Conservation (phyloP, 2,113 vertebrate species). For the Hyperopisus bebe region DNA sequence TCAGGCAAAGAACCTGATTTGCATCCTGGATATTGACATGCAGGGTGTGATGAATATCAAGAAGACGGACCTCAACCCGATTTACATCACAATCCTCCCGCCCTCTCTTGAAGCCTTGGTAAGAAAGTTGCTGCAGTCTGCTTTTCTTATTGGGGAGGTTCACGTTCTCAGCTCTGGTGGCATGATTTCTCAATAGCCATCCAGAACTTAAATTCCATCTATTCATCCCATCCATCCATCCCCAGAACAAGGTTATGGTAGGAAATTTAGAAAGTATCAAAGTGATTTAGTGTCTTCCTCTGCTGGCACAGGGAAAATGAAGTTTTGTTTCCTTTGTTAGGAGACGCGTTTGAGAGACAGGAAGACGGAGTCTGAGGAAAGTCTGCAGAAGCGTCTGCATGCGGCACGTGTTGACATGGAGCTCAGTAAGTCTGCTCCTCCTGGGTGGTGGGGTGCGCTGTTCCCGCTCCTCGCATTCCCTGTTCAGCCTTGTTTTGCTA, state of each 20-base stretch:
- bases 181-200: not conserved
- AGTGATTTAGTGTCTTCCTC: not conserved
- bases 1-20: conserved; percentile 88
- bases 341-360: conserved; percentile 79
- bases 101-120: conserved; percentile 79
- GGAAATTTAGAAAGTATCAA: not conserved
- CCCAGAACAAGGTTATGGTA: not conserved
- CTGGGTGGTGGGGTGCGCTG: not conserved
- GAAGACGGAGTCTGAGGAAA: conserved; percentile 85
- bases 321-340: conserved; percentile 46
- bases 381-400: conserved; percentile 70
- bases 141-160: not conserved
- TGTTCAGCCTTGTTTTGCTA: not conserved
- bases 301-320: not conserved
- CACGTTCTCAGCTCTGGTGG: not conserved
- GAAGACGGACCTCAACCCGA: conserved; percentile 74
- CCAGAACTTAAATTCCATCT: not conserved
- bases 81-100: conserved; percentile 87
- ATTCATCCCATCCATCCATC: not conserved
- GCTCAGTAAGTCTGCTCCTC: conserved; percentile 71
- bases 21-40: conserved; percentile 89
- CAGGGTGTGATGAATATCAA: conserved; percentile 93
- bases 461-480: not conserved
- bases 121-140: conserved; percentile 37
- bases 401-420: conserved; percentile 74